These are phyloP conservation scores for Lichenostomus cassidix DNA, from an alignment of 2,113 vertebrate species.

Conservation along the genomic window DNA sequence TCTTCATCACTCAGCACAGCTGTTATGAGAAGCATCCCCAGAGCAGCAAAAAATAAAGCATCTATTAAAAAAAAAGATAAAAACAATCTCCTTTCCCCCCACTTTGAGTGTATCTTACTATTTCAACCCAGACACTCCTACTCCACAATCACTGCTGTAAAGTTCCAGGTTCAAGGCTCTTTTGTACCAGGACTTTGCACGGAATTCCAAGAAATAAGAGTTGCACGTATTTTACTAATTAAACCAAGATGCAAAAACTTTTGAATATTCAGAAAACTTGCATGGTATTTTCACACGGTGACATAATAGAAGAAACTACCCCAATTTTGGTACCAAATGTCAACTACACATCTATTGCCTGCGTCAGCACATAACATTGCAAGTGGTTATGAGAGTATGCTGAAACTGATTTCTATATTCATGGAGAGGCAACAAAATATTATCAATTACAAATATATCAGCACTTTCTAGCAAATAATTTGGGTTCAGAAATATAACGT, in stretches of 20 bases:
- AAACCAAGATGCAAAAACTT: background rate
- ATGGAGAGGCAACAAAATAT: background rate
- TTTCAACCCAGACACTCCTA: background rate
- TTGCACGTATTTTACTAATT: background rate
- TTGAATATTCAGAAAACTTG: background rate
- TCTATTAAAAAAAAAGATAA: background rate
- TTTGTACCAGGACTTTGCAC: background rate
- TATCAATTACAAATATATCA: background rate
- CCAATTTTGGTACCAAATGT: background rate
- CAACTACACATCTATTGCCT: background rate
- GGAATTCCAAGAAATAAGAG: background rate
- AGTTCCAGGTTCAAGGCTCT: background rate
- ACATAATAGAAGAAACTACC: background rate
- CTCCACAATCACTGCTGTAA: background rate
- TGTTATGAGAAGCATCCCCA: rapidly evolving
- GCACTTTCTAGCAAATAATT: background rate
- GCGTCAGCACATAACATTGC: background rate
- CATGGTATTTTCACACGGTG: background rate
- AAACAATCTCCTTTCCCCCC: background rate
- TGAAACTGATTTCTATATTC: background rate
- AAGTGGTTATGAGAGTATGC: background rate
- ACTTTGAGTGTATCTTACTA: background rate
- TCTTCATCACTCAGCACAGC: background rate
- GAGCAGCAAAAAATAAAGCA: background rate
- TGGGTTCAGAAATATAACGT: background rate